Base-by-base conservation (phyloP, 1,140 invertebrate genomes). In the Heliconius congener region DNA sequence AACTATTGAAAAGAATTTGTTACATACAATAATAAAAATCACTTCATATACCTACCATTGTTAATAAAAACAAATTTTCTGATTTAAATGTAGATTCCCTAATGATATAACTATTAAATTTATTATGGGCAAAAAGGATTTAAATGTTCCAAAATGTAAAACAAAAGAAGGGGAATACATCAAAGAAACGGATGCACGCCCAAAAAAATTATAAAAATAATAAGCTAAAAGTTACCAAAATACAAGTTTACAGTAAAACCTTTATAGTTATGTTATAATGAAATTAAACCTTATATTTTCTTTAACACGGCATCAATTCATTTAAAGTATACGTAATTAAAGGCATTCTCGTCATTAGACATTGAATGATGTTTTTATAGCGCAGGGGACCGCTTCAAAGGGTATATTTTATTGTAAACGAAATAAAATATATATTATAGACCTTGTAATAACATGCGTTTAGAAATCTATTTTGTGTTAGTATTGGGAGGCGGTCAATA, bases 151-250 rank as follows among this genome's bases (percentile, higher is more conserved):
- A 1, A 74, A 74, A 52, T 18, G 13, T 57, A 30, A 55, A 74
- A 74, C 16, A 74, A 55, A 74, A 74, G 27, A 37, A 74, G 30
- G 34, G 46, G 50, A 55, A 74, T 74, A 55, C 73, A 34, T 74
- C 73, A 74, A 74, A 74, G 42, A 46, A 46, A 46, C 13, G 42
- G 42, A 46, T 46, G 42, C 42, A 46, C 42, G 42, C 42, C 46
- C n/a, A 18, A 42, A n/a, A 34, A 66, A 46, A 46, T 42, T 6
- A 30, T 13, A 60, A 34, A 70, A 66, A 30, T 70, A 46, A 76
- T 42, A 75, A 37, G 46, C 52, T 57, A 57, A 74, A 75, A 39
- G 37, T 70, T 76, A 42, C 52, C 57, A 70, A 70, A 75, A 46
- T 23, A 76, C 23, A 70, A 23, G 57, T 23, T n/a, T 27, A 60